Evolutionary conservation across 2,888 invertebrate genomes (phyloP).

Genomic region (Gastrophysa polygoni): DNA sequence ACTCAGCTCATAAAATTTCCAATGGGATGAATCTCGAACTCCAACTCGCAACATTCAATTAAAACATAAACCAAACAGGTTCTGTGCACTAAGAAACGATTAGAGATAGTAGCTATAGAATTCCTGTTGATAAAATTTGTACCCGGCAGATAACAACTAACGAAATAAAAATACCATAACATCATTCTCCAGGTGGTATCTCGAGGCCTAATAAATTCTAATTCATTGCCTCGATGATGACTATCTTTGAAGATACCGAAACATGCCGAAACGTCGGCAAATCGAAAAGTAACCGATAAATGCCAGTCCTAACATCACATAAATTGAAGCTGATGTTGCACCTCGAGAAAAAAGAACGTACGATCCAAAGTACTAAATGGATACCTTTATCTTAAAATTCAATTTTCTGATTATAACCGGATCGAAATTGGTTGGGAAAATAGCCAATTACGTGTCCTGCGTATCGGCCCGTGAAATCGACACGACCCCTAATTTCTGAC

Average conservation of each 20-base stretch:
- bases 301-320: neutral
- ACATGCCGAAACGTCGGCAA: neutral
- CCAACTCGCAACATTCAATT: too few species aligned
- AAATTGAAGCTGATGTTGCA: neutral
- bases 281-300: neutral
- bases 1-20: too few species aligned
- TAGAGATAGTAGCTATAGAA: too few species aligned
- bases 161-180: neutral
- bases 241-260: neutral
- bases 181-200: neutral
- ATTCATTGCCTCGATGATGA: neutral
- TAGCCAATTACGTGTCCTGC: neutral
- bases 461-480: neutral
- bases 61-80: too few species aligned
- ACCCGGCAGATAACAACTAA: neutral
- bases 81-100: too few species aligned
- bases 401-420: neutral
- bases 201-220: neutral
- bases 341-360: neutral
- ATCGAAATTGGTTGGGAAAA: constrained; percentile 1
- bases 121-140: too few species aligned
- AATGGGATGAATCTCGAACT: too few species aligned
- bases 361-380: neutral
- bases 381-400: neutral
- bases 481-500: neutral